Evolutionary conservation across 2,113 vertebrate genomes (phyloP).

Genomic region (Percina caprodes): DNA sequence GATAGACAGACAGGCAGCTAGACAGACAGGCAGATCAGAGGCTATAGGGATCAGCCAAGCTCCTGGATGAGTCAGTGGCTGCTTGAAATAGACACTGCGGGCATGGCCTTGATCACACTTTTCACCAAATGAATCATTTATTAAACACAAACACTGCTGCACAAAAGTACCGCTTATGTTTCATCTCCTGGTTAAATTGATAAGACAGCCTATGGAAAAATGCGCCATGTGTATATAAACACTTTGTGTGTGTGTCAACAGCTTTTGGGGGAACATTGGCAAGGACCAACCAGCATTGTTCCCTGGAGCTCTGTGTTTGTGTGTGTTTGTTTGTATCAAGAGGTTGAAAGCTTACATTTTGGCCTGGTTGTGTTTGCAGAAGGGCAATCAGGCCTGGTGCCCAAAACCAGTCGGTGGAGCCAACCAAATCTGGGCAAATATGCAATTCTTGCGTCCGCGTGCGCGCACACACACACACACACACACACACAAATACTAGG

Average conservation of each 20-base stretch:
- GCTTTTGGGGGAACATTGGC: constrained; percentile 69
- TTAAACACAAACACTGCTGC: constrained; percentile 77
- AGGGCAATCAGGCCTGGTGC: constrained; percentile 79
- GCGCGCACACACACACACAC: constrained; percentile 15
- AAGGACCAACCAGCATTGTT: constrained; percentile 64
- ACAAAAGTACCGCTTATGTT: constrained; percentile 70
- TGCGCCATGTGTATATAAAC: constrained; percentile 63
- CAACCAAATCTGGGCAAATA: constrained; percentile 81
- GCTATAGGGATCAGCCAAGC: constrained; percentile 71
- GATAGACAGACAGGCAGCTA: background rate
- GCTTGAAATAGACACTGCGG: constrained; percentile 81
- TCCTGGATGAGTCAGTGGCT: constrained; percentile 76
- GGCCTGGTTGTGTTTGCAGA: constrained; percentile 81
- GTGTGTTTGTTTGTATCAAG: constrained; percentile 70
- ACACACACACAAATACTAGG: constrained; percentile 18
- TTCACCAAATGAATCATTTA: constrained; percentile 81
- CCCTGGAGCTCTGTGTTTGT: constrained; percentile 72
- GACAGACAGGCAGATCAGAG: background rate
- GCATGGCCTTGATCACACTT: constrained; percentile 77
- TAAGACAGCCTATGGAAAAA: constrained; percentile 76
- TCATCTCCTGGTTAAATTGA: constrained; percentile 78
- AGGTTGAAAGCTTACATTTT: constrained; percentile 74
- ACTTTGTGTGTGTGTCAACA: constrained; percentile 74
- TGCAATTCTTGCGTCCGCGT: constrained; percentile 58
- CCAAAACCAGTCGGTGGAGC: constrained; percentile 72